phyloP scores from a whole-genome alignment of 37 sponge, comb jelly and placozoan species.

The Diacarnus erythraeanus region DNA sequence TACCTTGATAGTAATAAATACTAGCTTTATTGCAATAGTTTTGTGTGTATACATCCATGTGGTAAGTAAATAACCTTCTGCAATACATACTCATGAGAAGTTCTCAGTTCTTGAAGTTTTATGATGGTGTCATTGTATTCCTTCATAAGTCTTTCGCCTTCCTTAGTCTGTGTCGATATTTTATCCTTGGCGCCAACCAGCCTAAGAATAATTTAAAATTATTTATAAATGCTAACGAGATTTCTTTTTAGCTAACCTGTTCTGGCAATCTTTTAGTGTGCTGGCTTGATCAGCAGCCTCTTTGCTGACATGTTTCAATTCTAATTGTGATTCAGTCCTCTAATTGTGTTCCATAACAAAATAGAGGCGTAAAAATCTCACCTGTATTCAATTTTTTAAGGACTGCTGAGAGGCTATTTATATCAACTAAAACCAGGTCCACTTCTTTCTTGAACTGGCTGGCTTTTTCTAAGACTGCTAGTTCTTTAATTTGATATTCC shows the following conservation, averaged over 20 bases:
- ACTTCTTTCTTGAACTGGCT: slow-evolving; percentile 32
- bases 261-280: slow-evolving; percentile 23
- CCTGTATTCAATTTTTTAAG: slow-evolving; percentile 38
- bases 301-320: slow-evolving; percentile 32
- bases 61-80: no score
- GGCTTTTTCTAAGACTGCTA: slow-evolving; percentile 14
- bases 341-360: neutral
- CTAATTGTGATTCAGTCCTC: neutral
- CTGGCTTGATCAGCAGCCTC: slow-evolving; percentile 6
- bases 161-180: slow-evolving; percentile 51
- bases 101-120: slow-evolving; percentile 38
- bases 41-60: no score
- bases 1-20: no score
- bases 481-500: slow-evolving; percentile 19
- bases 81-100: slow-evolving; percentile 57
- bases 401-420: neutral
- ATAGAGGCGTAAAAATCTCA: neutral
- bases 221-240: no score
- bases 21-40: no score
- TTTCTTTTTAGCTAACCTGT: no score
- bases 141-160: slow-evolving; percentile 35
- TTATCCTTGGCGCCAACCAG: slow-evolving; percentile 20
- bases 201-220: no score
- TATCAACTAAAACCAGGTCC: slow-evolving; percentile 16
- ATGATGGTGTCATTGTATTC: slow-evolving; percentile 37